Evolutionary conservation across 2,888 invertebrate genomes (phyloP), one percentile per base, ranked within the genome.

Genomic region (Noctua janthina): DNA sequence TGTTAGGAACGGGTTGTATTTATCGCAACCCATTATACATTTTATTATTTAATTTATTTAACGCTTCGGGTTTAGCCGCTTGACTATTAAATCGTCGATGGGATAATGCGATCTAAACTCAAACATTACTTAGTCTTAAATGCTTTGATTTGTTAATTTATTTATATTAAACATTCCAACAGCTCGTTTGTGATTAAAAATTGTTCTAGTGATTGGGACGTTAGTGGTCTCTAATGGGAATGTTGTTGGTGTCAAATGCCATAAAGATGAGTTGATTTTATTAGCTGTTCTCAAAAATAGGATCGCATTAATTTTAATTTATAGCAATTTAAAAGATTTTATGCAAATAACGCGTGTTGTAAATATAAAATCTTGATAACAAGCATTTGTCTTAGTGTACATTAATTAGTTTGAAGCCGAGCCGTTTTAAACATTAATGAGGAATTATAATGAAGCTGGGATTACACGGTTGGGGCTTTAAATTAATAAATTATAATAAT

Each of bases 1-100:
- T 94, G 94, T 94, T 94, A 93, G 91, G 93, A 95, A 95, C 96
- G 95, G 95, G 96, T 96, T 95, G 94, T 96, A 95, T 96, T 96
- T 96, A 96, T 96, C 96, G 95, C 92, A 89, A 92, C 94, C 93
- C 96, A 97, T 97, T 96, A 96, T 96, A 94, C 94, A 93, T 96
- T 96, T 96, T 96, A 96, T 96, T 96, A 96, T 96, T 96, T 96
- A 96, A 97, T 96, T 97, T 96, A 96, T 96, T 96, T 96, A 96
- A 96, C 96, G 94, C 96, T 93, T 94, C 91, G 92, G 91, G 93
- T 93, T 96, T 96, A 96, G 96, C 94, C 93, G 94, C 94, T 95
- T 95, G 95, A 95, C 96, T 96, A 96, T 96, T 96, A 96, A 96
- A 96, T 95, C 92, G 95, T 94, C 93, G 95, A 94, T 90, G 93